Conservation (phyloP, 2,888 invertebrate genomes). For the Tridacna crocea region DNA sequence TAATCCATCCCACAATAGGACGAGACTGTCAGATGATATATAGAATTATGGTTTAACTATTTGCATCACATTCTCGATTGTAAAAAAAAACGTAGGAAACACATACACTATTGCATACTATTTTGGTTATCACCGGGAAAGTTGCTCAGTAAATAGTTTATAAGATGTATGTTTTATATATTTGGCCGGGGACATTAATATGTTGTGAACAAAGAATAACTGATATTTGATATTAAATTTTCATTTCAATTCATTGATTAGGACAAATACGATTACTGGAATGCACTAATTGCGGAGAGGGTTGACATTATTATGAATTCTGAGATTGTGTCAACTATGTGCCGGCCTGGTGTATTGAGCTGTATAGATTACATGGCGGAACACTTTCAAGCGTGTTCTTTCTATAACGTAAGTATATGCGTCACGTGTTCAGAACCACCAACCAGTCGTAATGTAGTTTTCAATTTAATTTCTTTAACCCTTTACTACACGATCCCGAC, state of each 20-base stretch:
- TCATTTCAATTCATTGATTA: background rate
- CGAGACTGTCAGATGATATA: too few species aligned
- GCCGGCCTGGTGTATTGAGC: slow-evolving; percentile 30
- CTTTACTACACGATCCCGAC: too few species aligned
- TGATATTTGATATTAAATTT: background rate
- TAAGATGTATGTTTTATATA: too few species aligned
- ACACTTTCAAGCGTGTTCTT: slow-evolving; percentile 44
- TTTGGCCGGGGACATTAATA: background rate
- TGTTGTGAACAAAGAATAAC: background rate
- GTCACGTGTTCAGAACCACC: background rate
- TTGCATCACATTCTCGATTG: too few species aligned
- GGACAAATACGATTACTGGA: slow-evolving; percentile 52
- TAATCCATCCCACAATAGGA: too few species aligned
- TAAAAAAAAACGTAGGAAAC: too few species aligned
- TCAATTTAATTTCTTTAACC: too few species aligned
- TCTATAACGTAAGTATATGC: slow-evolving; percentile 45
- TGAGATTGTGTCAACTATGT: slow-evolving; percentile 48
- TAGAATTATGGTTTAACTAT: too few species aligned
- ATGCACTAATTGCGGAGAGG: slow-evolving; percentile 58
- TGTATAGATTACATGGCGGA: slow-evolving; percentile 48
- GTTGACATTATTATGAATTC: slow-evolving; percentile 62
- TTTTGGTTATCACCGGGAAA: background rate
- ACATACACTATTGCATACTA: too few species aligned
- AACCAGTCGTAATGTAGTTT: too few species aligned
- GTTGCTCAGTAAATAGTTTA: background rate